phyloP scores from a whole-genome alignment of 2,888 invertebrate genomes.

The Rhaphigaster nebulosa region DNA sequence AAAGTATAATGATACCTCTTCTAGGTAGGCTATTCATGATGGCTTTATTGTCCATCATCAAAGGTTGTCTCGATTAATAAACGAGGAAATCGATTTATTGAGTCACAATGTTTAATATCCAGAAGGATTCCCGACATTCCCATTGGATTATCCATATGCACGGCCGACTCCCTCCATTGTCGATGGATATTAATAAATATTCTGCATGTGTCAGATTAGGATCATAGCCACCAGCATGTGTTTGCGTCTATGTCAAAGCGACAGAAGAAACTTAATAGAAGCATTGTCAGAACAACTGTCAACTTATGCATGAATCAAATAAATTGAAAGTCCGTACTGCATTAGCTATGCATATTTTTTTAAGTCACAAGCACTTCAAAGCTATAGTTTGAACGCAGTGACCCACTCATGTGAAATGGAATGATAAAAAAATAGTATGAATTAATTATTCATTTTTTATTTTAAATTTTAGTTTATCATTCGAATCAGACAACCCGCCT shows the following conservation, averaged over 20 bases:
- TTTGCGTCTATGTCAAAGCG: background rate
- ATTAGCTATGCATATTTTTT: constrained; percentile 1
- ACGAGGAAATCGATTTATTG: constrained; percentile 12
- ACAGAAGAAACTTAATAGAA: background rate
- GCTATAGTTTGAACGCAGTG: background rate
- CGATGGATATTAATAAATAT: background rate
- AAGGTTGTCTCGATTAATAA: constrained; percentile 43
- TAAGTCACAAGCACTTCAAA: background rate
- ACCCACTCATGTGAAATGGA: background rate
- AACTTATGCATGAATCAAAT: background rate
- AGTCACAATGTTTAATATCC: background rate
- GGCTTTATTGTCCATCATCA: constrained; percentile 2
- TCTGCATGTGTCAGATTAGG: constrained; percentile 28
- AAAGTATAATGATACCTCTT: constrained; percentile 55
- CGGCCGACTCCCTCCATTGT: background rate
- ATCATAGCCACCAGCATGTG: background rate
- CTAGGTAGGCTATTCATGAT: constrained; percentile 18
- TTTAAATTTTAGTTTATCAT: too few relatives aligned
- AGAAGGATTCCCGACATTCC: background rate
- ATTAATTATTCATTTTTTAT: too few relatives aligned
- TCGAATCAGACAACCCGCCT: too few relatives aligned
- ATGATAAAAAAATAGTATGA: too few relatives aligned
- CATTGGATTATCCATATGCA: background rate
- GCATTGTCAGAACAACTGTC: constrained; percentile 6
- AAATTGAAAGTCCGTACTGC: background rate